These are phyloP conservation scores for Pomatostomus ruficeps DNA, from an alignment of 2,113 vertebrate species.

Conservation along the genomic window DNA sequence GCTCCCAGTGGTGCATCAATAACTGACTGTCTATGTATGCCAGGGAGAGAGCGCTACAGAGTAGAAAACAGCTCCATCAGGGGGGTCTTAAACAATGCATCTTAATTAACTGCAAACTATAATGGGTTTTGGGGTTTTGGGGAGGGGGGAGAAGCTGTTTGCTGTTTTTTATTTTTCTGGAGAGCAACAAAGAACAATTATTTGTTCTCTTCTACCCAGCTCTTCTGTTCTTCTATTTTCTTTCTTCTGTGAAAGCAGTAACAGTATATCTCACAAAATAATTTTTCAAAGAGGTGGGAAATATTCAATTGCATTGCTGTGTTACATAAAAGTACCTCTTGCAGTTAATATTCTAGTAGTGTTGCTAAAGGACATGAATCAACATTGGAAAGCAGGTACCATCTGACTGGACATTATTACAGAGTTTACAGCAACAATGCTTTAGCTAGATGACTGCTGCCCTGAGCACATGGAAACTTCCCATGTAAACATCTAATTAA, in stretches of 20 bases:
- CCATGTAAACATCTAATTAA: constrained; percentile 53
- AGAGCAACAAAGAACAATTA: background rate
- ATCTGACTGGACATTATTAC: background rate
- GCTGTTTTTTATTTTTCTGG: background rate
- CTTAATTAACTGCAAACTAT: background rate
- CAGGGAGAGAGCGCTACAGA: background rate
- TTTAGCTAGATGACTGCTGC: background rate
- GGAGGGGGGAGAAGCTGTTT: fast-evolving
- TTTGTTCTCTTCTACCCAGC: background rate
- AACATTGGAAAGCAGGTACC: background rate
- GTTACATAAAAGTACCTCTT: background rate
- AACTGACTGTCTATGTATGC: background rate
- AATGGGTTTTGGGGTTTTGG: background rate
- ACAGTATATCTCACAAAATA: background rate
- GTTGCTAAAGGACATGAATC: background rate
- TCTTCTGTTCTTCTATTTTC: background rate
- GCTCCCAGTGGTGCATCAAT: background rate
- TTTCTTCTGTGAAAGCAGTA: background rate
- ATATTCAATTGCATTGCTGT: background rate
- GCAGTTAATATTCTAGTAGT: background rate
- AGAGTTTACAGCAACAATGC: background rate
- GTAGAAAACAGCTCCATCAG: background rate
- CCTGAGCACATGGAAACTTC: background rate
- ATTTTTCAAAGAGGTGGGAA: background rate
- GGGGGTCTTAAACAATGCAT: background rate